Percentiles rank a stretch among this genome's conserved stretches.
Evolutionary conservation across 2,888 invertebrate genomes (phyloP).

Genomic region (Nymphalis c-album): DNA sequence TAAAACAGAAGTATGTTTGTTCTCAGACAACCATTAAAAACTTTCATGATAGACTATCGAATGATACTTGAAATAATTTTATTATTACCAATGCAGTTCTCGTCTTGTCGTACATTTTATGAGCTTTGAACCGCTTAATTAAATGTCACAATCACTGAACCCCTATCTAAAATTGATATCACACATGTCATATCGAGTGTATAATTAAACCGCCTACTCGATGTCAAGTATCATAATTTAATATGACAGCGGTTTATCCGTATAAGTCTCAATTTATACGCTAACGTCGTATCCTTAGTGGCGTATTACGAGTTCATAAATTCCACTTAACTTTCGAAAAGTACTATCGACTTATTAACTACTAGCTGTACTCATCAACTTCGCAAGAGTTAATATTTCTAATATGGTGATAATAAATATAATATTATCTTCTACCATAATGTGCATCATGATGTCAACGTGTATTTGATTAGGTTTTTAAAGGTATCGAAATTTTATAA

Average conservation of each 20-base stretch:
- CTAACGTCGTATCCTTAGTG: not conserved
- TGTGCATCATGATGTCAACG: too few relatives aligned
- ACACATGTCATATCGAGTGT: slow-evolving; percentile 7
- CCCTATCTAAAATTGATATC: slow-evolving; percentile 13
- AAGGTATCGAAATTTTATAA: too few relatives aligned
- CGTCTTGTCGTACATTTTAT: not conserved
- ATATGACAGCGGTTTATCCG: slow-evolving; percentile 1
- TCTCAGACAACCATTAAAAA: too few relatives aligned
- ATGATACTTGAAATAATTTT: too few relatives aligned
- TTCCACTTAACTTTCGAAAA: not conserved
- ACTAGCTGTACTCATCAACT: too few relatives aligned
- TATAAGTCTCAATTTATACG: not conserved
- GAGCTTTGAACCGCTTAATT: not conserved
- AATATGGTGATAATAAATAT: too few relatives aligned
- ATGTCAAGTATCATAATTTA: slow-evolving; percentile 11
- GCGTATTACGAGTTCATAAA: not conserved
- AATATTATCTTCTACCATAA: too few relatives aligned
- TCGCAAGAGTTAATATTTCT: too few relatives aligned
- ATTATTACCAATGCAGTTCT: not conserved
- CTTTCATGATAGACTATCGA: too few relatives aligned
- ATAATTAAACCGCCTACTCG: slow-evolving; percentile 20
- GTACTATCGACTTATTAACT: not conserved
- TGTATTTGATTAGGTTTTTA: too few relatives aligned
- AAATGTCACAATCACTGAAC: slow-evolving; percentile 5
- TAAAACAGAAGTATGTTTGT: too few relatives aligned